Base-by-base conservation (phyloP, 2,797 vertebrate genomes). In the Trematomus bernacchii region DNA sequence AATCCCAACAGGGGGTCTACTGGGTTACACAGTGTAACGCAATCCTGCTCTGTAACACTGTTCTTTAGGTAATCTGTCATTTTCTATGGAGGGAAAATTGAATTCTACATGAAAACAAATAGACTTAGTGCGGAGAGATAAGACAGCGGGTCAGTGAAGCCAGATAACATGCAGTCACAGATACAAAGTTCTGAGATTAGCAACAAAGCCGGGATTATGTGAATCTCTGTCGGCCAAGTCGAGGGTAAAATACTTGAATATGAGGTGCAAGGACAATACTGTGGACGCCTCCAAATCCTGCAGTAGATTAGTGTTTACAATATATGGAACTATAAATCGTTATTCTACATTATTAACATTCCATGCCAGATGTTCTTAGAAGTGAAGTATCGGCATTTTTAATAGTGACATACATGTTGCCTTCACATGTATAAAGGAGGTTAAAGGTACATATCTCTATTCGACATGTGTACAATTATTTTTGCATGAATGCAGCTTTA, bases 161-260 rank as follows among this genome's bases (percentile, higher is more conserved):
- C 87, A 79, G 72, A 89, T 60, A 78, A 82, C 77, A 77, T 65
- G 73, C 68, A 82, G 86, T 66, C 44, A 72, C 73, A 79, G 75
- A 80, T 57, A 58, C 63, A 74, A 65, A 83, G 19, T 58, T 59
- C 77, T 83, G 79, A 90, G 91, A 91, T 91, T 89, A 92, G 79
- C 78, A 89, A 79, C 77, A 91, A 89, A 90, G 46, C 85, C 1
- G 71, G 85, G 89, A 92, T 93, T 91, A 92, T 13, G 46, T n/a
- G 53, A 85, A 65, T 83, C 80, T 70, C 76, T 62, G 68, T 6
- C 58, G 0, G 53, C 30, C 44, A 27, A 67, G 44, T 27, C 30
- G 13, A 77, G 71, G 59, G 73, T 50, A 37, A 73, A 75, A 77
- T 51, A 57, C 52, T 65, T 27, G 21, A 44, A 70, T 57, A 23